phyloP scores from a whole-genome alignment of 2,888 invertebrate genomes.

The Neoascia interrupta region DNA sequence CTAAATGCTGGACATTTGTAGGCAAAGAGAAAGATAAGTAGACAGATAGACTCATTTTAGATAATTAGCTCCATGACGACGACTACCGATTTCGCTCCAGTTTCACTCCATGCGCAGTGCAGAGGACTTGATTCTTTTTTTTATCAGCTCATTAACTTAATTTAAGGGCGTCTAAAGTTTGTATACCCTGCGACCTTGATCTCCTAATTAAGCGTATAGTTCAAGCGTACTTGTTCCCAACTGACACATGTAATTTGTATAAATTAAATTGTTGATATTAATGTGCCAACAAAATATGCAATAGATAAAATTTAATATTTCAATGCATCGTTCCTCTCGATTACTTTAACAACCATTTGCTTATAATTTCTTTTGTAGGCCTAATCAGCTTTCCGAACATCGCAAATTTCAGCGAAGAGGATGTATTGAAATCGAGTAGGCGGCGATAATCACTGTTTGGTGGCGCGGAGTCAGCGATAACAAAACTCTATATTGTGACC shows the following conservation, averaged over 20 bases:
- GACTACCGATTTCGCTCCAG: slow-evolving; percentile 5
- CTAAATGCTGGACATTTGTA: slow-evolving; percentile 17
- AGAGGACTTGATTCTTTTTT: slow-evolving; percentile 35
- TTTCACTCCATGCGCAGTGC: slow-evolving; percentile 3
- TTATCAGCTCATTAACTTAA: slow-evolving; percentile 25
- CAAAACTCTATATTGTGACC: slow-evolving; percentile 53
- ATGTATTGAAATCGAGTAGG: slow-evolving; percentile 26
- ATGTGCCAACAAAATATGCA: slow-evolving; percentile 46
- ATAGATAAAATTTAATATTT: slow-evolving; percentile 48
- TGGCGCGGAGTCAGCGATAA: slow-evolving; percentile 31
- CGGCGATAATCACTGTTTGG: too few species aligned
- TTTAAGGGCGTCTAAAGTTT: slow-evolving; percentile 17
- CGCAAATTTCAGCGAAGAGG: slow-evolving; percentile 53
- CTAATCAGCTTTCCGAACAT: slow-evolving; percentile 60
- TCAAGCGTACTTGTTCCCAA: not conserved
- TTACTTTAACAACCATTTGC: slow-evolving; percentile 34
- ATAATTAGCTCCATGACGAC: slow-evolving; percentile 54
- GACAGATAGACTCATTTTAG: slow-evolving; percentile 53
- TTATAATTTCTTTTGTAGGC: slow-evolving; percentile 38
- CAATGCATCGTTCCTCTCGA: not conserved
- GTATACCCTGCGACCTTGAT: not conserved
- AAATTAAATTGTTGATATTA: slow-evolving; percentile 42
- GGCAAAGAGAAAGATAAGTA: slow-evolving; percentile 31
- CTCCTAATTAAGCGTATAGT: slow-evolving; percentile 10
- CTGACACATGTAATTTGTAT: slow-evolving; percentile 49